Conservation (phyloP, 2,888 invertebrate species). For the Hirtodrosophila histrioides region DNA sequence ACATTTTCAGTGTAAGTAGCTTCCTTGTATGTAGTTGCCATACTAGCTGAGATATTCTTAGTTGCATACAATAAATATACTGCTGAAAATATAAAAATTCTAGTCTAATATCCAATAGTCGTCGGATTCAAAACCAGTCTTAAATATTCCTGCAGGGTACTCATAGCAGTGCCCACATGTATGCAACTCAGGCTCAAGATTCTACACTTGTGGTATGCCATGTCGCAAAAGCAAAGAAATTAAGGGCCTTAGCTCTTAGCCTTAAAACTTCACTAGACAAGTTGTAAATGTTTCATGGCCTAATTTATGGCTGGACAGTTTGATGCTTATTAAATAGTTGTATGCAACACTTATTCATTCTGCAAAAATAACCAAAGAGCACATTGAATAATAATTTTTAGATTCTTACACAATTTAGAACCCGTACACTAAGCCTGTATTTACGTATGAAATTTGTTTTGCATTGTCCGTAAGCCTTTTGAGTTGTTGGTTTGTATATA, state of each 20-base stretch:
- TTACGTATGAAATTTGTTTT: slow-evolving; percentile 16
- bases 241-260: slow-evolving; percentile 59
- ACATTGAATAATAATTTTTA: slow-evolving; percentile 56
- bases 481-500: not conserved
- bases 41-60: too few relatives aligned
- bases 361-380: slow-evolving; percentile 5
- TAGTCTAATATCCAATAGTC: too few relatives aligned
- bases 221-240: slow-evolving; percentile 68
- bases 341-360: slow-evolving; percentile 60
- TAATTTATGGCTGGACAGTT: slow-evolving; percentile 63
- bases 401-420: slow-evolving; percentile 35
- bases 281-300: slow-evolving; percentile 45
- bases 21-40: too few relatives aligned
- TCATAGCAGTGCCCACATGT: slow-evolving; percentile 11
- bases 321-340: slow-evolving; percentile 75
- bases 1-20: too few relatives aligned
- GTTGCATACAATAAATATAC: too few relatives aligned
- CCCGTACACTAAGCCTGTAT: slow-evolving; percentile 17
- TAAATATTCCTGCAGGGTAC: slow-evolving; percentile 8
- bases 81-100: too few relatives aligned
- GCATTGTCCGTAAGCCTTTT: not conserved
- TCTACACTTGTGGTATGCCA: slow-evolving; percentile 19
- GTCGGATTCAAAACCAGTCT: too few relatives aligned
- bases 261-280: slow-evolving; percentile 24
- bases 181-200: slow-evolving; percentile 4